Percentiles rank a stretch among this genome's conserved stretches.
phyloP scores from a whole-genome alignment of 2,113 vertebrate species.

The Tenrec ecaudatus region DNA sequence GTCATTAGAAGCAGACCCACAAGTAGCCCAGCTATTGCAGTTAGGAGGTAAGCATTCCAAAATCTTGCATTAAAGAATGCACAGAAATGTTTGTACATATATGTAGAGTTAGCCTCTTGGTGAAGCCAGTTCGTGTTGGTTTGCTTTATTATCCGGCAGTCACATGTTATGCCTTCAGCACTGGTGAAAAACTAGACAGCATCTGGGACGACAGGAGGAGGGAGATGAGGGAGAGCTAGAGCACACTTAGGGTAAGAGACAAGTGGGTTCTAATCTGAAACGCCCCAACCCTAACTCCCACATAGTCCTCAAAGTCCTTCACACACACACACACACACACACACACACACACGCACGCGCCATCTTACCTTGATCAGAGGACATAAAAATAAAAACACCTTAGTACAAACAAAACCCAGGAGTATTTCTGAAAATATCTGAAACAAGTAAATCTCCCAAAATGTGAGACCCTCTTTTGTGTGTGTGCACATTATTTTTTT shows the following conservation, averaged over 20 bases:
- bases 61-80: too few relatives aligned
- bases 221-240: neutral
- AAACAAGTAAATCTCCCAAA: neutral
- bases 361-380: too few relatives aligned
- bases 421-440: neutral
- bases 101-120: fast-evolving
- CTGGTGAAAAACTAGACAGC: neutral
- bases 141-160: fast-evolving
- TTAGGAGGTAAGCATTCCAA: too few relatives aligned
- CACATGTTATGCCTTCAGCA: neutral
- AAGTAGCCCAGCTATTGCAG: neutral
- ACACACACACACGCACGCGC: too few relatives aligned
- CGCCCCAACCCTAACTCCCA: too few relatives aligned
- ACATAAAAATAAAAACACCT: neutral
- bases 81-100: neutral
- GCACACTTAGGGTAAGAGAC: too few relatives aligned
- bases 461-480: neutral
- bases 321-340: too few relatives aligned
- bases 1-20: neutral
- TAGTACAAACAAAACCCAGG: neutral
- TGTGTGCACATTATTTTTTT: too few relatives aligned
- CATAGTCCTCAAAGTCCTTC: neutral
- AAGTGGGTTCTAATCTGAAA: neutral
- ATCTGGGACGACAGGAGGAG: too few relatives aligned
- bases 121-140: neutral